Percentiles rank a stretch among this genome's conserved stretches.
Conservation (phyloP, 2,797 vertebrate genomes). For the Aldrovandia affinis region DNA sequence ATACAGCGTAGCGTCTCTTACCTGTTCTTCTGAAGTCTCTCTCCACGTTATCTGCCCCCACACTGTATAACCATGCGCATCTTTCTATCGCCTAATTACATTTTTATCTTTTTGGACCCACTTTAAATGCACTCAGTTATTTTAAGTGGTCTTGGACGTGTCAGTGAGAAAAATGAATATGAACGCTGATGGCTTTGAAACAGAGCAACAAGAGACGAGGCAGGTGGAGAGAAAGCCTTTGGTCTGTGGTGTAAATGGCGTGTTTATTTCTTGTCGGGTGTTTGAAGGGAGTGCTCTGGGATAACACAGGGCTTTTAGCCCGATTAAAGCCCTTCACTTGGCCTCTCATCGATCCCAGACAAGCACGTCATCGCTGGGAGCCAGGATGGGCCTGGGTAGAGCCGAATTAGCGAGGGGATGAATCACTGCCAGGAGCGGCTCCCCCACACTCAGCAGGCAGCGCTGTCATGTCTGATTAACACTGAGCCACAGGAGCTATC, state of each 20-base stretch:
- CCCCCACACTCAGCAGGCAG: constrained; percentile 11
- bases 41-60: neutral
- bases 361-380: neutral
- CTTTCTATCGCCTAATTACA: neutral
- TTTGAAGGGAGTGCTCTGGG: neutral
- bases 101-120: neutral
- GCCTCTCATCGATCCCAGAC: constrained; percentile 14
- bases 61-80: neutral
- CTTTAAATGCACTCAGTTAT: constrained; percentile 1
- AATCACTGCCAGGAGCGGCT: constrained; percentile 19
- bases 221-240: neutral
- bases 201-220: neutral
- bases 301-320: constrained; percentile 2
- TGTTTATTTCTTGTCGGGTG: constrained; percentile 25
- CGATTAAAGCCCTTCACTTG: constrained; percentile 16
- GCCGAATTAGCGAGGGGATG: constrained; percentile 18
- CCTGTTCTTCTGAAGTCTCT: neutral
- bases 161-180: neutral
- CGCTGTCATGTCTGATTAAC: constrained; percentile 16
- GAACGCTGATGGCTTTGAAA: neutral
- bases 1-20: neutral
- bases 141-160: constrained; percentile 3
- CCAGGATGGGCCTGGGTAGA: neutral
- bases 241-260: constrained; percentile 1
- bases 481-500: constrained; percentile 17